A percentile compares a stretch with the other conserved stretches of the same genome.
These are phyloP conservation scores for Pentamera pediparva DNA, from an alignment of 53 echinoderm and acorn worm genomes.

Conservation along the genomic window DNA sequence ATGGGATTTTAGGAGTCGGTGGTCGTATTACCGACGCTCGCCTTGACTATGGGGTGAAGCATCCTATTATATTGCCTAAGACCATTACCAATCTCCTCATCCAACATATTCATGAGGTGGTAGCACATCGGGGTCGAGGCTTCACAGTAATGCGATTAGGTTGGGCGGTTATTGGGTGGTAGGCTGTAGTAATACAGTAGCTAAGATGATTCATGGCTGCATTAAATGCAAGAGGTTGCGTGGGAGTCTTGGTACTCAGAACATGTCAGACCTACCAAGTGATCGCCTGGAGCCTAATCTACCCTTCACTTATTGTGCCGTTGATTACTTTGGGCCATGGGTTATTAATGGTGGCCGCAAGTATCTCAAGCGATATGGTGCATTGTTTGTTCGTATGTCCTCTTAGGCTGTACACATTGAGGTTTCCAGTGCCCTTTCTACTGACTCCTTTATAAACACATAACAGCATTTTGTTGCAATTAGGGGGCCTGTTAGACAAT, in stretches of 20 bases:
- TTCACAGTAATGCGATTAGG: neutral
- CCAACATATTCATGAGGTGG: neutral
- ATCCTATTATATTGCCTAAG: neutral
- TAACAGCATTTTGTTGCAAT: constrained; percentile 26
- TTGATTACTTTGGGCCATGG: constrained; percentile 39
- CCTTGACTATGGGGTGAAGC: constrained; percentile 20
- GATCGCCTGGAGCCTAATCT: constrained; percentile 33
- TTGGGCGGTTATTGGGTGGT: neutral
- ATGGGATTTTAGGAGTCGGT: no score
- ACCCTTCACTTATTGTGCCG: constrained; percentile 34
- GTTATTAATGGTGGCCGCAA: constrained; percentile 29
- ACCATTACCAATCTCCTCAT: constrained; percentile 8
- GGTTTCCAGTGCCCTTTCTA: constrained; percentile 6
- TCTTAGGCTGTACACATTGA: constrained; percentile 42
- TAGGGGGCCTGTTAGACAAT: constrained; percentile 28
- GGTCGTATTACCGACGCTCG: neutral
- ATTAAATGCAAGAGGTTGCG: neutral
- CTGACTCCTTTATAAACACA: constrained; percentile 33
- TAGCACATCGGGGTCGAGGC: constrained; percentile 11
- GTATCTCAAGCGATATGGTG: no score
- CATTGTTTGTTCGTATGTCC: constrained; percentile 11
- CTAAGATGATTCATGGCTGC: neutral
- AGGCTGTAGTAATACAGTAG: neutral
- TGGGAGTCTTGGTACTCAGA: neutral
- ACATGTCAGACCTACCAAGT: constrained; percentile 24